These are phyloP conservation scores for Mormyrops attenuatus DNA, from an alignment of 2,797 vertebrate species.

Conservation along the genomic window DNA sequence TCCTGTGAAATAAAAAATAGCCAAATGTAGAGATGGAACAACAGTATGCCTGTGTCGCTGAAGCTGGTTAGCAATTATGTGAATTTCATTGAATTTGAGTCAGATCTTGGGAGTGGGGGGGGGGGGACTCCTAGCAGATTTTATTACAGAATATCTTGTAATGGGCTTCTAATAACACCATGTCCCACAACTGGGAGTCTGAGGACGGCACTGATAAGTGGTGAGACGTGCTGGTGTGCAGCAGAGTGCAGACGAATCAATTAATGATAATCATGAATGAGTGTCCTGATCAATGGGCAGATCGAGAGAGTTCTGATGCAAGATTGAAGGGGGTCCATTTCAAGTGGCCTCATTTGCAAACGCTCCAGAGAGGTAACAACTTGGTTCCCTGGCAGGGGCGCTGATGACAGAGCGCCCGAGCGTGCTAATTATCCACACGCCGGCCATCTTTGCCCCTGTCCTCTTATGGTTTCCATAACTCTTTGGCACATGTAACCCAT, in stretches of 20 bases:
- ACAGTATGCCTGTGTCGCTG: not conserved
- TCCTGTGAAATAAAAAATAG: not conserved
- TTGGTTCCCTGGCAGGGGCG: not conserved
- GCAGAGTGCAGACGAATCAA: not conserved
- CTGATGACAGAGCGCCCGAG: not conserved
- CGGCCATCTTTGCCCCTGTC: not conserved
- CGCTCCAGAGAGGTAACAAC: not conserved
- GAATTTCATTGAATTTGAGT: not conserved
- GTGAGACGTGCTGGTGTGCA: not conserved
- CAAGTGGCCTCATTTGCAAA: not conserved
- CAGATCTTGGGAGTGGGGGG: not conserved
- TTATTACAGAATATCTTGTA: not conserved
- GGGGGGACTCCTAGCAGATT: not conserved
- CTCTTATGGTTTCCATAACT: not conserved
- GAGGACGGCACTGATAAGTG: not conserved
- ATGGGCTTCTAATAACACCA: slow-evolving; percentile 2
- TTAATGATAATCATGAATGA: slow-evolving; percentile 4
- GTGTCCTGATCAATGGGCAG: not conserved
- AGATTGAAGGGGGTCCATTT: not conserved
- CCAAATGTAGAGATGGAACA: not conserved
- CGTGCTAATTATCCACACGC: not conserved
- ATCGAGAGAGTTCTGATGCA: not conserved
- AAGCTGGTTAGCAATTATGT: slow-evolving; percentile 8
- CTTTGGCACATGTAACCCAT: not conserved
- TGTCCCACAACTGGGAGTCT: not conserved